phyloP scores from a whole-genome alignment of 2,113 vertebrate species.

The Tenrec ecaudatus region DNA sequence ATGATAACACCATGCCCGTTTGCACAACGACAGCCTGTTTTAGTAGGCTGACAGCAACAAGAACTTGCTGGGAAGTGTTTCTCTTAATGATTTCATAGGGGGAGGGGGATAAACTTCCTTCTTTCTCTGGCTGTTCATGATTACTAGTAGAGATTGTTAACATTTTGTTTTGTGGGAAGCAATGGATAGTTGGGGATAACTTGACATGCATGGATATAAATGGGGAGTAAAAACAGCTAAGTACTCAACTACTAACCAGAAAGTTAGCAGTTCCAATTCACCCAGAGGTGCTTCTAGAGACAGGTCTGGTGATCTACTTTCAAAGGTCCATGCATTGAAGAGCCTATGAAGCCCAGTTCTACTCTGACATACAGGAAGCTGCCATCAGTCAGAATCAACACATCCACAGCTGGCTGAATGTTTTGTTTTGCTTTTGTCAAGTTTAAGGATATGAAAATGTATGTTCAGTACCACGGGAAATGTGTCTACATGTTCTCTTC shows the following conservation, averaged over 20 bases:
- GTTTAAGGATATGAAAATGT: not conserved
- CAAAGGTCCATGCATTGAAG: not conserved
- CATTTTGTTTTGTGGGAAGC: constrained; percentile 10
- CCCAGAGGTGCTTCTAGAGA: not conserved
- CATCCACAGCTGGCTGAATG: not conserved
- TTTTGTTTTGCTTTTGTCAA: not conserved
- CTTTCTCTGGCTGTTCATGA: constrained; percentile 18
- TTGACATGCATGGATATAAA: not conserved
- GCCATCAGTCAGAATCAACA: not conserved
- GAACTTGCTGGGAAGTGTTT: not conserved
- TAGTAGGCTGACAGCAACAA: constrained; percentile 53
- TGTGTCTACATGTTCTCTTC: not conserved
- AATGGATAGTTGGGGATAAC: not conserved
- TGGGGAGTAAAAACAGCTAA: not conserved
- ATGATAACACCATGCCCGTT: not conserved
- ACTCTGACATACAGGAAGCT: not conserved
- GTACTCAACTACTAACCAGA: not conserved
- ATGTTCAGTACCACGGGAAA: not conserved
- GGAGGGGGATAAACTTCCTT: not conserved
- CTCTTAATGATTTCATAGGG: not conserved
- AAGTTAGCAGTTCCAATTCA: not conserved
- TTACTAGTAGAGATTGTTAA: not conserved
- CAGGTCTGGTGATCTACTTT: not conserved
- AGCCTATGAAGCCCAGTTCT: not conserved
- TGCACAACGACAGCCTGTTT: constrained; percentile 72